Base-by-base conservation (phyloP, 2,113 vertebrate species). In the Todiramphus saurophagus region DNA sequence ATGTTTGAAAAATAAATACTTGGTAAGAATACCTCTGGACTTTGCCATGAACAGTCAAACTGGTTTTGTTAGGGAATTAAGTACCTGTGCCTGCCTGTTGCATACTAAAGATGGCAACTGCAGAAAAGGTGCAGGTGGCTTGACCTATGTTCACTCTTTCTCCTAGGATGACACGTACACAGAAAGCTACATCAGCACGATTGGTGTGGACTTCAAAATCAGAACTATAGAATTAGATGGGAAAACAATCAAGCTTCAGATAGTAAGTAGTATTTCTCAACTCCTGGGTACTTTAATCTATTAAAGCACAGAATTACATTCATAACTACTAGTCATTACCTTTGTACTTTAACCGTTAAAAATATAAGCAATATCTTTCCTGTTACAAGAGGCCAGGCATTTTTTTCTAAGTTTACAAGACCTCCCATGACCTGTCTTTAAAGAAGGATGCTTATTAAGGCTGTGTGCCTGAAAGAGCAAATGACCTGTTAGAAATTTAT, bases 191-290 rank as follows among this genome's bases (percentile, higher is more conserved):
- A 99, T 99, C 98, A 99, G 99, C 97, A 99, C 99, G 87, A 99
- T 99, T 93, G 99, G 99, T 72, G 99, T 99, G 98, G 99, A 99
- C 98, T 99, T 99, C 98, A 99, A 99, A 98, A 99, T 99, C 98
- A 98, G 99, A 98, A 99, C 99, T 97, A 99, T 99, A 98, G 99
- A 99, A 96, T 98, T 99, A 98, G 99, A 99, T 86, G 99, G 99
- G 58, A 99, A 99, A 98, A 99, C 99, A 95, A 99, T 99, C 98
- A 99, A 99, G 94, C 99, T 99, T 94, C 99, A 99, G 98, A 99
- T 99, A 96, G 99, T 99, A 98, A 99, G 99, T 99, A 94, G 41
- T 23, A 31, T 74, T 77, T 93, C 56, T 68, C 62, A 91, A 21
- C 35, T 83, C 41, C 66, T 43, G 28, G 55, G 44, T 94, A 48